phyloP scores from a whole-genome alignment of 2,888 invertebrate species.

The Zonitis immaculata region DNA sequence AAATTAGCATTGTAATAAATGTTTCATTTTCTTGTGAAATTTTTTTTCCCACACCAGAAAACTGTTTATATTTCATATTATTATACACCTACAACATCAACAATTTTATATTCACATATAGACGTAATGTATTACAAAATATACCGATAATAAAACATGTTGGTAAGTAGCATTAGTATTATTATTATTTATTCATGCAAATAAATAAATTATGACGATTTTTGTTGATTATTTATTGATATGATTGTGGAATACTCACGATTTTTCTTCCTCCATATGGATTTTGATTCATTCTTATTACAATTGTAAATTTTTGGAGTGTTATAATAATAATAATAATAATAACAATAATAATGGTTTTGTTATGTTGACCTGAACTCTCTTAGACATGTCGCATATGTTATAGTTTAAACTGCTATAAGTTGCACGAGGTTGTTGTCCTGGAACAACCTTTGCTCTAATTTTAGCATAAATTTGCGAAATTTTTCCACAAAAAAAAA shows the following conservation, averaged over 20 bases:
- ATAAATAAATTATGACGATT: no score
- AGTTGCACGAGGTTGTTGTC: conserved; percentile 12
- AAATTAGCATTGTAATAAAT: no score
- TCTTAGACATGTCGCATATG: conserved; percentile 12
- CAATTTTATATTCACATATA: neutral
- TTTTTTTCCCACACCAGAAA: no score
- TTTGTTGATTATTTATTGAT: neutral
- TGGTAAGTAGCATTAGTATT: no score
- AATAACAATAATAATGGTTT: conserved; percentile 14
- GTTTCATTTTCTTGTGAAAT: no score
- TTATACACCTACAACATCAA: neutral
- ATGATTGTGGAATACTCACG: neutral
- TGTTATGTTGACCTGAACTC: conserved; percentile 2
- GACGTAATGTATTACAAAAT: neutral
- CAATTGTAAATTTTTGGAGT: conserved; percentile 8
- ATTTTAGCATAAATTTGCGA: conserved; percentile 12
- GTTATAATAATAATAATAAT: no score
- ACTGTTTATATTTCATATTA: no score
- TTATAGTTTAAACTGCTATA: conserved; percentile 9
- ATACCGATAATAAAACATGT: neutral
- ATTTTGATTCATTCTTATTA: neutral
- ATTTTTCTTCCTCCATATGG: neutral
- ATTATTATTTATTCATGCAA: neutral
- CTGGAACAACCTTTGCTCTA: conserved; percentile 17
- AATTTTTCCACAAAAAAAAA: neutral